These are phyloP conservation scores for Diachasmimorpha longicaudata DNA, from an alignment of 1,140 invertebrate species.

Conservation along the genomic window DNA sequence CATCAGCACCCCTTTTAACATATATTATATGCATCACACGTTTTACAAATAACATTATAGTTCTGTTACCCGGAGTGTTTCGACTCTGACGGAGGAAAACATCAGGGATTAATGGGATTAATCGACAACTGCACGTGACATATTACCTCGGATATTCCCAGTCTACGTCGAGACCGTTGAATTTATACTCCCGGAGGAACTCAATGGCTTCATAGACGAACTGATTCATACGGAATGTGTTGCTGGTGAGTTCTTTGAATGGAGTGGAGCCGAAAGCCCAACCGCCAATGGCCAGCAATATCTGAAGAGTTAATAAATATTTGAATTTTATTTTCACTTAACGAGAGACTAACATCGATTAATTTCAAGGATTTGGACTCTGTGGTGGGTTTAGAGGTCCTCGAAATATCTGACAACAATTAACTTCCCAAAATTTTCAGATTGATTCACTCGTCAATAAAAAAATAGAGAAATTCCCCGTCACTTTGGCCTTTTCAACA, in stretches of 20 bases:
- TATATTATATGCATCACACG: neutral
- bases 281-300: conserved; percentile 90
- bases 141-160: conserved; percentile 91
- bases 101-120: neutral
- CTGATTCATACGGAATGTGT: conserved; percentile 91
- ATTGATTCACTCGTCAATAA: too few relatives aligned
- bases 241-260: conserved; percentile 90
- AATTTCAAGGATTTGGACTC: too few relatives aligned
- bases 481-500: too few relatives aligned
- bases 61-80: neutral
- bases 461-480: too few relatives aligned
- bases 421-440: too few relatives aligned
- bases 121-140: neutral
- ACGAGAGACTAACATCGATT: too few relatives aligned
- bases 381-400: too few relatives aligned
- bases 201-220: conserved; percentile 94
- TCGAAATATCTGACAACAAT: too few relatives aligned
- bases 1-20: conserved; percentile 76
- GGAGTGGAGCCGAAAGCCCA: conserved; percentile 93
- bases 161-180: conserved; percentile 95
- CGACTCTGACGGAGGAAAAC: neutral
- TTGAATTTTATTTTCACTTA: too few relatives aligned
- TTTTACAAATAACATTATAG: neutral
- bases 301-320: conserved; percentile 52
- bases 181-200: conserved; percentile 88